Conservation (phyloP, 2,888 invertebrate genomes). For the Phaedon cochleariae region DNA sequence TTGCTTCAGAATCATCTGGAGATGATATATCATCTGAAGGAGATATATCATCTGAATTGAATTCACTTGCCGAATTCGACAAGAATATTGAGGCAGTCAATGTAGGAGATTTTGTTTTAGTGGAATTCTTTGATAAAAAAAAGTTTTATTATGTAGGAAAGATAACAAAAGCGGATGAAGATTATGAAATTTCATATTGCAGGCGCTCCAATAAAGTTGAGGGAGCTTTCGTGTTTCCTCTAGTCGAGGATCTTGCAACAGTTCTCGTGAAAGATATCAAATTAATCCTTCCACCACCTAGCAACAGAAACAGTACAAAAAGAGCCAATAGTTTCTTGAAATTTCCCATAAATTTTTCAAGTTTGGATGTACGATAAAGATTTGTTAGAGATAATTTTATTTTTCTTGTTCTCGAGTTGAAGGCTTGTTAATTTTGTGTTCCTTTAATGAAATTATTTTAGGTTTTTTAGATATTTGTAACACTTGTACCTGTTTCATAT, state of each 20-base stretch:
- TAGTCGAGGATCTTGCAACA: background rate
- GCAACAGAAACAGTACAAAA: background rate
- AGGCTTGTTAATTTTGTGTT: no score
- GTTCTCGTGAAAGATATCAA: background rate
- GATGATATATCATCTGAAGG: background rate
- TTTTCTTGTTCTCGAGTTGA: no score
- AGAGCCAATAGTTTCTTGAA: background rate
- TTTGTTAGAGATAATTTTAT: background rate
- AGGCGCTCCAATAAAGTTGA: background rate
- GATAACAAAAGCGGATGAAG: background rate
- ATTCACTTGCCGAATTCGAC: background rate
- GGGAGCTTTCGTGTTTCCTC: background rate
- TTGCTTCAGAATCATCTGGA: background rate
- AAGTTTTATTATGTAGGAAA: background rate
- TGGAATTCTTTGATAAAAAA: background rate
- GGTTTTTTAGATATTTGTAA: no score
- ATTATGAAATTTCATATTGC: constrained; percentile 1
- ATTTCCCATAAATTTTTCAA: background rate
- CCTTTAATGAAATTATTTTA: no score
- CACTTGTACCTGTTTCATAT: no score
- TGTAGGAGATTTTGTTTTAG: background rate
- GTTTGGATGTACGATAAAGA: background rate
- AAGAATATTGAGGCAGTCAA: background rate
- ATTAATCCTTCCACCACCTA: background rate
- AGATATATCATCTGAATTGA: no score